Evolutionary conservation across 2,888 invertebrate species (phyloP), one percentile per base, ranked within the genome.

Genomic region (Patella pellucida): DNA sequence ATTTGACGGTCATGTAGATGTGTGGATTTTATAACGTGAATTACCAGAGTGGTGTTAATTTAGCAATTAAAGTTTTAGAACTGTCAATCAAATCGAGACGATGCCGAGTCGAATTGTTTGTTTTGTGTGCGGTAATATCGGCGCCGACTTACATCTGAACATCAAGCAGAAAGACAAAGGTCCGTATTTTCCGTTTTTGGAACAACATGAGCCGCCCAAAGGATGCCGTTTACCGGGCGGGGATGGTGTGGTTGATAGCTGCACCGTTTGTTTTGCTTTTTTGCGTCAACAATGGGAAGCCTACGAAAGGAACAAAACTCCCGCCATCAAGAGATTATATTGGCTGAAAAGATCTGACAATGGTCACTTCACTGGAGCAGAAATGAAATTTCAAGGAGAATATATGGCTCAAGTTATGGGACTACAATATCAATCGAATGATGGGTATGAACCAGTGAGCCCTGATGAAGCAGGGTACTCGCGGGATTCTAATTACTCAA

Each of bases 331-430:
- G 90, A 93, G 97, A 74, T 93, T 97, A 87, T 97, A 97, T 89
- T 97, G 97, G 95, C 93, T 97, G 92, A 97, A 97, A 91, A 92
- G 97, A 84, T 94, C 95, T 83, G 97, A 97, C 89, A 96, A 96
- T 87, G 96, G 96, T 79, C 95, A 95, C 0, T 97, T 95, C 87
- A 96, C 89, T 7, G 90, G 90, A 2, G 90, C 90, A 4, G 90
- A 90, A 91, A 95, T 97, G 94, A 94, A 95, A 73, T 93, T 96
- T 83, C 96, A 96, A 90, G 96, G 96, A 73, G 97, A 97, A 91
- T 97, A 97, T 92, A 97, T 96, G 72, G 96, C 97, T 41, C 96
- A 96, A 89, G 94, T 97, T 85, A 92, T 96, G 85, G 91, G 91
- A 1, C 79, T 90, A 31, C 88, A 89, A 76, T 88, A 88, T 78